Percentiles rank a stretch among this genome's conserved stretches.
Conservation (phyloP, 2,797 vertebrate genomes). For the Muraenolepis orangiensis region DNA sequence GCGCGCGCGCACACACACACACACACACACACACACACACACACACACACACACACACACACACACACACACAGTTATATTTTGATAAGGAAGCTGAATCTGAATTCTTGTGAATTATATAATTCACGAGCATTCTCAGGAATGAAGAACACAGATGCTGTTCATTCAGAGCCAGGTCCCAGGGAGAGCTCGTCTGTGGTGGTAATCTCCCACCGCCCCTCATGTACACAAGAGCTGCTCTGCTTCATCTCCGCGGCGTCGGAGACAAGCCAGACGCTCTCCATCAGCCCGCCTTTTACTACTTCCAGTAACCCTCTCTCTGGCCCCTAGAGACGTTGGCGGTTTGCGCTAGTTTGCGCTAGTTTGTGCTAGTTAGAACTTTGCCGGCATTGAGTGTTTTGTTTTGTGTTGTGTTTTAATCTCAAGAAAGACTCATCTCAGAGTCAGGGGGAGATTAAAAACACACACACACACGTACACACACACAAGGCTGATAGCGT, state of each 20-base stretch:
- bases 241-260: conserved; percentile 36
- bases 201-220: no score
- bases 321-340: background rate
- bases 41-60: no score
- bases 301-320: conserved; percentile 1
- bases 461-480: background rate
- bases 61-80: background rate
- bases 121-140: no score
- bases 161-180: conserved; percentile 59
- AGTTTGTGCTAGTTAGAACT: no score
- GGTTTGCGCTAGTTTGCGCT: background rate
- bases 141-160: conserved; percentile 32
- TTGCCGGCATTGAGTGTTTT: background rate
- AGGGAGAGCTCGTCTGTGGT: conserved; percentile 44
- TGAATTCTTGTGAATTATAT: no score
- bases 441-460: background rate
- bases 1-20: no score
- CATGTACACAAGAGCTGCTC: conserved; percentile 48
- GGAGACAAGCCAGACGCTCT: conserved; percentile 31
- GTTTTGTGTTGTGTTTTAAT: background rate
- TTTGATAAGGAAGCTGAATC: conserved; percentile 9
- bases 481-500: background rate
- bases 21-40: no score
- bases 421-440: no score
- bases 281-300: conserved; percentile 23